phyloP scores from a whole-genome alignment of 2,888 invertebrate species.

The Branchipolynoe longqiensis region DNA sequence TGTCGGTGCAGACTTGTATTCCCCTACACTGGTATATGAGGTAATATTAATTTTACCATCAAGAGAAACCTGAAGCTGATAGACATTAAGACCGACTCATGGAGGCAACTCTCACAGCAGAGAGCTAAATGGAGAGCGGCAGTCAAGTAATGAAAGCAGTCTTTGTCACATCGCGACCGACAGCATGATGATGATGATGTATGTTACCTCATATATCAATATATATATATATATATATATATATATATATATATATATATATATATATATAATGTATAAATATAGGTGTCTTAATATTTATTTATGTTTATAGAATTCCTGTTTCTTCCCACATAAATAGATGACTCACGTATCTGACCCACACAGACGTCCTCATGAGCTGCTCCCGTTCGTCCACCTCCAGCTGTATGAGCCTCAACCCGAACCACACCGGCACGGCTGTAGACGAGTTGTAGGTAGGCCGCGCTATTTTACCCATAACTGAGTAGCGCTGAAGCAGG shows the following conservation, averaged over 20 bases:
- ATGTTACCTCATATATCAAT: no score
- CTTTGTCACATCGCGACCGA: no score
- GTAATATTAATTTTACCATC: not conserved
- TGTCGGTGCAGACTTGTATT: no score
- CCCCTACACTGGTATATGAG: no score
- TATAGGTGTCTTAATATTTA: not conserved
- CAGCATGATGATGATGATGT: no score
- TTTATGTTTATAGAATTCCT: not conserved
- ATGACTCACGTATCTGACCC: constrained; percentile 82
- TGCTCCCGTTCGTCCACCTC: constrained; percentile 83
- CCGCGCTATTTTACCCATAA: constrained; percentile 67
- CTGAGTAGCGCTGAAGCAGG: constrained; percentile 53
- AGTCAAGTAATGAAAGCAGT: no score
- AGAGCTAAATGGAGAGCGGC: no score
- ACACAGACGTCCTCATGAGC: constrained; percentile 83
- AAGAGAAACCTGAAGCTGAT: no score
- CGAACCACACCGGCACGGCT: constrained; percentile 73
- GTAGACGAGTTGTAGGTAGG: constrained; percentile 74
- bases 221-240: not conserved
- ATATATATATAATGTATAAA: not conserved
- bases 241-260: not conserved
- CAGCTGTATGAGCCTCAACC: constrained; percentile 76
- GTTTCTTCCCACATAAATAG: no score
- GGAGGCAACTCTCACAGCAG: no score
- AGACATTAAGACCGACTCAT: not conserved